These are phyloP conservation scores for Buceros bicornis DNA, from an alignment of 2,797 vertebrate species.

Conservation along the genomic window DNA sequence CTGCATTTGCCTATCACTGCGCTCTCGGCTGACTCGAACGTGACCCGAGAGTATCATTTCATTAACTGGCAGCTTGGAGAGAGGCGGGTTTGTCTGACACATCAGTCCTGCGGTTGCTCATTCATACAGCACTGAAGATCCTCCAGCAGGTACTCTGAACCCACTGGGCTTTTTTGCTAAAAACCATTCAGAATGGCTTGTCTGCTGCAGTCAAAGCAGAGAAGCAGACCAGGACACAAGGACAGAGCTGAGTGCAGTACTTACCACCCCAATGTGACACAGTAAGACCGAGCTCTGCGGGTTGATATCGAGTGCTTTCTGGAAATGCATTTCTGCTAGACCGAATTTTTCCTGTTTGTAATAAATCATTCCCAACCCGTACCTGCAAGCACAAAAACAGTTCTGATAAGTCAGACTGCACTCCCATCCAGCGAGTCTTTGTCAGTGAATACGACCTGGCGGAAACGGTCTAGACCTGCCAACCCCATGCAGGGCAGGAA, in stretches of 20 bases:
- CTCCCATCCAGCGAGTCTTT: background rate
- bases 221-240: background rate
- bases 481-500: background rate
- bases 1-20: background rate
- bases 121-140: background rate
- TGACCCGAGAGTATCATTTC: background rate
- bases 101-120: background rate
- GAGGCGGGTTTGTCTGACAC: background rate
- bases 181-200: background rate
- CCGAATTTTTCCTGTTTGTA: constrained; percentile 99
- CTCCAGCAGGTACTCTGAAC: background rate
- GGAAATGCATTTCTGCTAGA: constrained; percentile 97
- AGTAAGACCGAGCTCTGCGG: constrained; percentile 97
- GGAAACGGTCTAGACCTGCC: background rate
- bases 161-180: background rate
- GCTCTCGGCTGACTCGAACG: background rate
- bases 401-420: background rate
- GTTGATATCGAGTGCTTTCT: constrained; percentile 98
- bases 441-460: background rate
- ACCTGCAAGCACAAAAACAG: constrained; percentile 84
- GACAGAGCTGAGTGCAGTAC: constrained; percentile 48
- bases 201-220: background rate
- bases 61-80: background rate
- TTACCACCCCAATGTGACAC: constrained; percentile 97
- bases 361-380: constrained; percentile 98